phyloP scores from a whole-genome alignment of 2,797 vertebrate genomes.

The Neosilurus mollespiculum region DNA sequence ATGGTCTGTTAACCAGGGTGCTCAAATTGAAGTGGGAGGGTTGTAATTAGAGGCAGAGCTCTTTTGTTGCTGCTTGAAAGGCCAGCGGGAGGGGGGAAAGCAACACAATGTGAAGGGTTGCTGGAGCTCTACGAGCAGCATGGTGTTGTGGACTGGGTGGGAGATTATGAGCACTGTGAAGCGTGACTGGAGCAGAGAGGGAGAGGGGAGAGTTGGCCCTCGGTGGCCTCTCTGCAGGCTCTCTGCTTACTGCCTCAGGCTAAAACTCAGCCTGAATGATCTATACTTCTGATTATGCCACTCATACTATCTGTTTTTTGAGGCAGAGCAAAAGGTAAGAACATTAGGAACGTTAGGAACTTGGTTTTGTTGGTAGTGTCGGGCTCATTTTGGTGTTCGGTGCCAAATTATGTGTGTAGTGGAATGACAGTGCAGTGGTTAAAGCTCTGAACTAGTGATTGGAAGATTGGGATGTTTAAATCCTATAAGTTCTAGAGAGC shows the following conservation, averaged over 20 bases:
- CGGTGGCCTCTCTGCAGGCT: conserved; percentile 42
- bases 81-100: conserved; percentile 48
- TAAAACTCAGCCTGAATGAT: conserved; percentile 51
- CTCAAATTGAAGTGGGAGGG: conserved; percentile 64
- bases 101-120: conserved; percentile 44
- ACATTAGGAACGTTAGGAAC: conserved; percentile 25
- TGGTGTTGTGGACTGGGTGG: conserved; percentile 51
- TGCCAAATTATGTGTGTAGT: conserved; percentile 17
- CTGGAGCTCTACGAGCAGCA: conserved; percentile 55
- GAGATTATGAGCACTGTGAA: conserved; percentile 58
- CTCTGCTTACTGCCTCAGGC: conserved; percentile 55
- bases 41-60: conserved; percentile 66
- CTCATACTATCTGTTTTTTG: conserved; percentile 46
- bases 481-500: not conserved
- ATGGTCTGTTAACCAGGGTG: conserved; percentile 63
- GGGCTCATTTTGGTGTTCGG: conserved; percentile 8
- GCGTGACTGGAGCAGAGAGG: conserved; percentile 50
- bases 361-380: conserved; percentile 19
- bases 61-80: conserved; percentile 56
- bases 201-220: conserved; percentile 46
- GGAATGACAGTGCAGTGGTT: conserved; percentile 1
- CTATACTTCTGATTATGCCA: conserved; percentile 56
- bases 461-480: not conserved
- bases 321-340: conserved; percentile 50
- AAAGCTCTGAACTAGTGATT: not conserved